Evolutionary conservation across 2,797 vertebrate genomes (phyloP).

Genomic region (Petrocephalus schoutedeni): DNA sequence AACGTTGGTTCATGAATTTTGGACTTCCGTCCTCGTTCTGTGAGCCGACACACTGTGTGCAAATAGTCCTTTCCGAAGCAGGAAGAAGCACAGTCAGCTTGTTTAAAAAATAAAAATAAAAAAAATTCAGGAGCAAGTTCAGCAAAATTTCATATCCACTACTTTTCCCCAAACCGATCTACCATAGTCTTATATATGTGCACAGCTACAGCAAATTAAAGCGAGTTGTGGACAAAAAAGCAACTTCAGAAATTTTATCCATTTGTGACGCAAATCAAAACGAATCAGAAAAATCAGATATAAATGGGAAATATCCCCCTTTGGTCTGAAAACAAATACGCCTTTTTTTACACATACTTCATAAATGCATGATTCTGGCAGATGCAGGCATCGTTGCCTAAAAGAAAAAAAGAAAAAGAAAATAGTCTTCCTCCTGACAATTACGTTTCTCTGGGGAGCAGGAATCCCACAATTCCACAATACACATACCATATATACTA

Average conservation of each 20-base stretch:
- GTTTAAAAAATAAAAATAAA: constrained; percentile 57
- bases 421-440: constrained; percentile 47
- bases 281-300: neutral
- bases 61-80: constrained; percentile 72
- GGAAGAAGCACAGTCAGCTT: constrained; percentile 54
- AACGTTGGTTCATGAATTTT: constrained; percentile 48
- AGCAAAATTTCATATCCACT: constrained; percentile 16
- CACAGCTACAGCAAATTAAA: constrained; percentile 76
- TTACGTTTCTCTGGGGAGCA: constrained; percentile 8
- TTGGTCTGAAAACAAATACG: constrained; percentile 52
- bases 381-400: neutral
- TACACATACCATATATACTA: constrained; percentile 20
- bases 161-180: constrained; percentile 63
- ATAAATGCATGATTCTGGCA: constrained; percentile 12
- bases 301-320: constrained; percentile 40
- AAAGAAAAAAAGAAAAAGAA: neutral
- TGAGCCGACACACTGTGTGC: constrained; percentile 72
- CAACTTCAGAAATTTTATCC: constrained; percentile 45
- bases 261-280: constrained; percentile 31
- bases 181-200: constrained; percentile 61
- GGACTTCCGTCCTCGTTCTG: constrained; percentile 31
- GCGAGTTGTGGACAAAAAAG: constrained; percentile 46
- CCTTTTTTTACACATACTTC: constrained; percentile 8
- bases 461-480: constrained; percentile 15
- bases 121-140: constrained; percentile 36